Evolutionary conservation across 2,888 invertebrate species (phyloP).

Genomic region (Shargacucullia verbasci): DNA sequence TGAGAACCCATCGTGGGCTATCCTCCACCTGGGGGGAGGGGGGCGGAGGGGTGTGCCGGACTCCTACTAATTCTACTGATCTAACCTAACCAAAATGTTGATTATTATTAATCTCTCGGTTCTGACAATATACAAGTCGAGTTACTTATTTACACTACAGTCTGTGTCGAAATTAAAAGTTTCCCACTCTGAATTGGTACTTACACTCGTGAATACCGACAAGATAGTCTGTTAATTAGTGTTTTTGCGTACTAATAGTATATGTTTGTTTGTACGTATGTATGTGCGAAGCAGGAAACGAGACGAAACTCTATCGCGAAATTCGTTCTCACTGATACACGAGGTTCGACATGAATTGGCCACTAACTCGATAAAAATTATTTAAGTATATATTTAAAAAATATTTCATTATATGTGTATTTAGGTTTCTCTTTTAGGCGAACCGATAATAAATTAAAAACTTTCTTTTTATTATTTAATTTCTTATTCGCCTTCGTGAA

Average conservation of each 20-base stretch:
- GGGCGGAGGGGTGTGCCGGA: no score
- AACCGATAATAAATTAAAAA: slow-evolving; percentile 1
- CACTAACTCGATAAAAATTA: background rate
- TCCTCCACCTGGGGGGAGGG: no score
- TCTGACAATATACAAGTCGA: no score
- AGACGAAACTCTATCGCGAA: slow-evolving; percentile 73
- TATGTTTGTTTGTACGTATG: slow-evolving; percentile 50
- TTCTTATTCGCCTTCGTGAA: no score
- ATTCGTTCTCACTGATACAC: slow-evolving; percentile 65
- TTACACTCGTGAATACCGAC: slow-evolving; percentile 7
- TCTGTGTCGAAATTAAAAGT: slow-evolving; percentile 33
- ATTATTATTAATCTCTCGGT: no score
- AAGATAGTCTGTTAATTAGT: slow-evolving; percentile 67
- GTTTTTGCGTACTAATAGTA: slow-evolving; percentile 64
- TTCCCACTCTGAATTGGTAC: slow-evolving; percentile 20
- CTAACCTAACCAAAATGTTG: no score
- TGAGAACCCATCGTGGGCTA: no score
- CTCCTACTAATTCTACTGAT: no score
- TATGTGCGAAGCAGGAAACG: slow-evolving; percentile 70
- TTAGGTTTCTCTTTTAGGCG: background rate
- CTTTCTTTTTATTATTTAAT: slow-evolving; percentile 4
- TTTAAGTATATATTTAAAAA: no score
- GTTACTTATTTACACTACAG: background rate
- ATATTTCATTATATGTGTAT: no score
- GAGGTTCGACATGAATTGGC: slow-evolving; percentile 51